A percentile compares a stretch with the other conserved stretches of the same genome.
Evolutionary conservation across 2,113 vertebrate species (phyloP).

Genomic region (Neofelis nebulosa): DNA sequence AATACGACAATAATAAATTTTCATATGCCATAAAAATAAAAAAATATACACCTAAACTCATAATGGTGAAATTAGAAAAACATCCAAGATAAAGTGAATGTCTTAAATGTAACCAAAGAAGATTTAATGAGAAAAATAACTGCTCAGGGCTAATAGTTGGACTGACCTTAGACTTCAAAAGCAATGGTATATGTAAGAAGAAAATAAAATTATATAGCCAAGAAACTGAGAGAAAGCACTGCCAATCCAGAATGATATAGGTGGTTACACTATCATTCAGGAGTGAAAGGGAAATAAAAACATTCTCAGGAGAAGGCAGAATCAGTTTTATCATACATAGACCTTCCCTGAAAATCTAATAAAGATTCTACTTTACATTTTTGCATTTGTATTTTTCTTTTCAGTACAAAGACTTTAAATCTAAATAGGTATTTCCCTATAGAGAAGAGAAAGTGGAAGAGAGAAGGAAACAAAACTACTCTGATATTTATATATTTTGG

Average conservation of each 20-base stretch:
- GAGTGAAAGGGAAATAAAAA: neutral
- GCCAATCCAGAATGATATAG: neutral
- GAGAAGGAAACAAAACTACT: neutral
- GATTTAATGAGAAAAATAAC: neutral
- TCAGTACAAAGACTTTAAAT: neutral
- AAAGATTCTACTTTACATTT: neutral
- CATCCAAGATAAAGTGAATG: neutral
- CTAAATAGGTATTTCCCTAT: neutral
- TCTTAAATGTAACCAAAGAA: neutral
- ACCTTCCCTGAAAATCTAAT: neutral
- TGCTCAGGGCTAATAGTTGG: neutral
- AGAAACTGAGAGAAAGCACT: neutral
- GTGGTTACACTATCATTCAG: neutral
- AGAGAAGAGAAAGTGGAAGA: neutral
- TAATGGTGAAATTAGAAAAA: neutral
- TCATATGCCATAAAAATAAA: neutral
- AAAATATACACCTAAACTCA: neutral
- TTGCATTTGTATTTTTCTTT: neutral
- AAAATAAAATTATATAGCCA: neutral
- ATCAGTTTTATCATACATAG: neutral
- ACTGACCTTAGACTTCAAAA: neutral
- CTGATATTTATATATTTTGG: neutral
- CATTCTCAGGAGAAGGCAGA: neutral
- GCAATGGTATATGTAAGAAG: neutral
- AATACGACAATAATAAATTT: neutral